Percentiles rank a stretch among this genome's conserved stretches.
These are phyloP conservation scores for Luscinia megarhynchos DNA, from an alignment of 2,797 vertebrate genomes.

Conservation along the genomic window DNA sequence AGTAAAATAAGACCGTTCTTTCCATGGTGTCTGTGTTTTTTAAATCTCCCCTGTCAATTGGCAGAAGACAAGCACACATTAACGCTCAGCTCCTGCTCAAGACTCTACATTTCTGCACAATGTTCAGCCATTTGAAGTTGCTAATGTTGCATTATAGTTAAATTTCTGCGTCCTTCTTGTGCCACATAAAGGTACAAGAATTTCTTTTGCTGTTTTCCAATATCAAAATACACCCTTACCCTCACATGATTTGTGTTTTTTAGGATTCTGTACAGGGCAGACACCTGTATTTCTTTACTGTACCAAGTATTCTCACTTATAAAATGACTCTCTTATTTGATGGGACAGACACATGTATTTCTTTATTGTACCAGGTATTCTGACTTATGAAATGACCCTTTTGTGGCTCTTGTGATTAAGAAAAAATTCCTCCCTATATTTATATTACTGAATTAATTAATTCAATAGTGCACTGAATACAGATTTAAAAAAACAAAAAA, in stretches of 20 bases:
- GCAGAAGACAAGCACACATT: background rate
- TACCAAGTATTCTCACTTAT: background rate
- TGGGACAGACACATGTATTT: background rate
- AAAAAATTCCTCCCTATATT: background rate
- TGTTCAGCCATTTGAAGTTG: background rate
- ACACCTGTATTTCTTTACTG: background rate
- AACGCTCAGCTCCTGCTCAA: background rate
- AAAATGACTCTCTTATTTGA: background rate
- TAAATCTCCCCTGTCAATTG: accelerated
- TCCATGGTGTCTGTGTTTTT: background rate
- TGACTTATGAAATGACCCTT: background rate
- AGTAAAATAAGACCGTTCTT: background rate
- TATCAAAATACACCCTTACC: background rate
- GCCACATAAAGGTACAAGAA: background rate
- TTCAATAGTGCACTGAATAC: background rate
- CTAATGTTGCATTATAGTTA: background rate
- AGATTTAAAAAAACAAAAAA: background rate
- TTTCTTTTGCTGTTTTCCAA: background rate
- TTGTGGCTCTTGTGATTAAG: background rate
- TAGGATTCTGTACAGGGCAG: background rate
- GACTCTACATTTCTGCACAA: background rate
- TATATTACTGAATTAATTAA: background rate
- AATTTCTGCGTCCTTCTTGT: background rate
- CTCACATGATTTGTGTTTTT: background rate
- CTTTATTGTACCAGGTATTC: background rate